Evolutionary conservation across 2,113 vertebrate species (phyloP).

Genomic region (Myrmecobius fasciatus): DNA sequence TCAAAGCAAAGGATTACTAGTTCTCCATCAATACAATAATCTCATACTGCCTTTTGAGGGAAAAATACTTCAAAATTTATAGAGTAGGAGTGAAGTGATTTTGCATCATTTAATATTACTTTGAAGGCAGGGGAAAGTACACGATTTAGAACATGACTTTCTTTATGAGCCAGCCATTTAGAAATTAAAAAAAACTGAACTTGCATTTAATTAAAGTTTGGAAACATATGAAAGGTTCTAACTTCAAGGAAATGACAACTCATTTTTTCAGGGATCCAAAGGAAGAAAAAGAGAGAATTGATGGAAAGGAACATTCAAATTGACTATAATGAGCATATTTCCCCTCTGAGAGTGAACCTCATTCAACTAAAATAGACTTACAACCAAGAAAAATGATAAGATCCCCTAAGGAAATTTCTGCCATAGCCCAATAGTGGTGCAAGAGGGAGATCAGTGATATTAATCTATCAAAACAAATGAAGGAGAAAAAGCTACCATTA

Average conservation of each 20-base stretch:
- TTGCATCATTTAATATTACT: conserved; percentile 49
- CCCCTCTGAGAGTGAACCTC: conserved; percentile 22
- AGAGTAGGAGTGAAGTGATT: conserved; percentile 41
- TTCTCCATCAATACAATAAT: conserved; percentile 23
- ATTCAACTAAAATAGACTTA: conserved; percentile 2
- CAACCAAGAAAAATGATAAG: conserved; percentile 7
- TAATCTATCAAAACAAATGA: conserved; percentile 33
- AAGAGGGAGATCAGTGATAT: conserved; percentile 26
- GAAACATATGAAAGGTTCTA: conserved; percentile 36
- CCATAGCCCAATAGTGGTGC: conserved; percentile 39
- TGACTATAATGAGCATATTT: conserved; percentile 11
- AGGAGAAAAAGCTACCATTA: background rate
- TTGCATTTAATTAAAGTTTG: conserved; percentile 37
- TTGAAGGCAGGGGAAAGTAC: background rate
- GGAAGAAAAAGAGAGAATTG: conserved; percentile 1
- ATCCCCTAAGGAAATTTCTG: conserved; percentile 36
- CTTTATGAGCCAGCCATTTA: conserved; percentile 32
- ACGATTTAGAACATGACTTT: conserved; percentile 32
- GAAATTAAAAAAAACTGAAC: conserved; percentile 24
- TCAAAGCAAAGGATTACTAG: conserved; percentile 36
- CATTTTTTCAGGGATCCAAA: conserved; percentile 26
- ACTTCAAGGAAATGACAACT: conserved; percentile 18
- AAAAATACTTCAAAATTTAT: conserved; percentile 45
- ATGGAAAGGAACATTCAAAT: background rate
- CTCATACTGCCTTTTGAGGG: conserved; percentile 33